A percentile compares a stretch with the other conserved stretches of the same genome.
Evolutionary conservation across 2,113 vertebrate genomes (phyloP).

Genomic region (Hemibagrus wyckioides): DNA sequence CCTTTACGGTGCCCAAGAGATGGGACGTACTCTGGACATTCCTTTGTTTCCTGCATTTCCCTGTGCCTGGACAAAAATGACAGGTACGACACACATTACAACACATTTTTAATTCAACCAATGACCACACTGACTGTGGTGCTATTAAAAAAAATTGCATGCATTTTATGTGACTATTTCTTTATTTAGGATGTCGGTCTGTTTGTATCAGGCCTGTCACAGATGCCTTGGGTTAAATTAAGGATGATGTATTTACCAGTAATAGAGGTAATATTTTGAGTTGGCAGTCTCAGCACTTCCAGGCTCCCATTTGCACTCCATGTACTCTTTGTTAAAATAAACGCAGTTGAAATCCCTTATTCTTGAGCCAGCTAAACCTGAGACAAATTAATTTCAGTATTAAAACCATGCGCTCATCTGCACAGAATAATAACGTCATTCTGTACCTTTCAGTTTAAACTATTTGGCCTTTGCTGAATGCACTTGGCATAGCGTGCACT

Average conservation of each 20-base stretch:
- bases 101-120: conserved; percentile 1
- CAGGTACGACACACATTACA: not conserved
- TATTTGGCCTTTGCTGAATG: not conserved
- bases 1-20: conserved; percentile 59
- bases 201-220: not conserved
- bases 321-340: conserved; percentile 63
- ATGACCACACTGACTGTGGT: not conserved
- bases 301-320: conserved; percentile 68
- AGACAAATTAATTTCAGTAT: not conserved
- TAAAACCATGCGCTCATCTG: not conserved
- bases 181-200: not conserved
- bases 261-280: conserved; percentile 61
- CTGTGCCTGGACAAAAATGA: conserved; percentile 71
- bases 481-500: not conserved
- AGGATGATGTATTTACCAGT: conserved; percentile 62
- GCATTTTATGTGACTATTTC: not conserved
- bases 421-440: not conserved
- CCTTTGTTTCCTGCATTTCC: conserved; percentile 61
- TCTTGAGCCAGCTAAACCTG: conserved; percentile 57
- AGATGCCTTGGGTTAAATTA: not conserved
- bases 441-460: not conserved
- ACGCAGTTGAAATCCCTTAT: conserved; percentile 65
- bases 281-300: conserved; percentile 25
- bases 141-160: not conserved
- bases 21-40: conserved; percentile 75